phyloP scores from a whole-genome alignment of 2,113 vertebrate species.

The Oxygymnocypris stewartii region DNA sequence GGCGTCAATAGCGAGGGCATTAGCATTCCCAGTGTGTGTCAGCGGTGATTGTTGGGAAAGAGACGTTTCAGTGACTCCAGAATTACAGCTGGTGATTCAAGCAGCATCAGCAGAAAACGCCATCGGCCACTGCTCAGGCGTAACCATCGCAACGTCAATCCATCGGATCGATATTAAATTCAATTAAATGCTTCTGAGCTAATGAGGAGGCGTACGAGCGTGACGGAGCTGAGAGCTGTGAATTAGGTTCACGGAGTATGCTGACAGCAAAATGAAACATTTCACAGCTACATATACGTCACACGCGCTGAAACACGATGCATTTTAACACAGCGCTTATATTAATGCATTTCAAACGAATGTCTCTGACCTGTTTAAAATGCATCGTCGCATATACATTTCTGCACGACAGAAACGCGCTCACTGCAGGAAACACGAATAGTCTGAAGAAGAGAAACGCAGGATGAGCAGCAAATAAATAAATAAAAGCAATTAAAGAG shows the following conservation, averaged over 20 bases:
- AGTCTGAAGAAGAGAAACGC: not conserved
- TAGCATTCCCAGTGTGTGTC: not conserved
- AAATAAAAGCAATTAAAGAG: constrained; percentile 49
- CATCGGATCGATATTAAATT: constrained; percentile 63
- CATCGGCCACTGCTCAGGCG: constrained; percentile 56
- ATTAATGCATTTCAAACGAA: not conserved
- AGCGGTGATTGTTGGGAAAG: not conserved
- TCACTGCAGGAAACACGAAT: not conserved
- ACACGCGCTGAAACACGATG: not conserved
- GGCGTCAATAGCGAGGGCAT: not conserved
- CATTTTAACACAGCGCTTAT: not conserved
- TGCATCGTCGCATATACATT: accelerated
- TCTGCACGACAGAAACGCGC: not conserved
- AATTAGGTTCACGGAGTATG: not conserved
- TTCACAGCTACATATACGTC: not conserved
- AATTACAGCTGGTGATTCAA: constrained; percentile 43
- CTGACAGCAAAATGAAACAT: no score
- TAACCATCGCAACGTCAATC: constrained; percentile 59
- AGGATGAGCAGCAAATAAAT: constrained; percentile 32
- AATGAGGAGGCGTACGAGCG: constrained; percentile 47
- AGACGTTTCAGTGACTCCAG: not conserved
- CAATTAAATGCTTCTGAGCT: constrained; percentile 64
- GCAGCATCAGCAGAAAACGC: constrained; percentile 47
- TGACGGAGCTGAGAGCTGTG: not conserved
- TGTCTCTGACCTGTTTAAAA: not conserved